These are phyloP conservation scores for Portunus trituberculatus DNA, from an alignment of 1,140 invertebrate species.

Conservation along the genomic window DNA sequence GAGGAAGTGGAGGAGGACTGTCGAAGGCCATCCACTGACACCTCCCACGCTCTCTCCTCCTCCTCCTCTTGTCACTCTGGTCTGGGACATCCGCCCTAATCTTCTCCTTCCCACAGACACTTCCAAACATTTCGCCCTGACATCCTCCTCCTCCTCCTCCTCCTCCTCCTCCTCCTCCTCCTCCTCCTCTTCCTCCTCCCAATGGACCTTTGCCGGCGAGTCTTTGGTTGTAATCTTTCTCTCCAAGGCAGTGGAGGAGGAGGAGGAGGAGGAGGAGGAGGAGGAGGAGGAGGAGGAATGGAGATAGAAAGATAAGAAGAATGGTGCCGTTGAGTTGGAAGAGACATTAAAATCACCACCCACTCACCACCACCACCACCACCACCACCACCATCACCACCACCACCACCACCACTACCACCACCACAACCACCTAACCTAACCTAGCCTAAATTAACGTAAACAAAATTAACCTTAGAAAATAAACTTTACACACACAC, in stretches of 20 bases:
- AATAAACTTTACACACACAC: too few species aligned
- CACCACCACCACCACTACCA: too few species aligned
- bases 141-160: not conserved
- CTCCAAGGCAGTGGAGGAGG: not conserved
- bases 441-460: too few species aligned
- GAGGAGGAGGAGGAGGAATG: slow-evolving; percentile 4
- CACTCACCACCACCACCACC: not conserved
- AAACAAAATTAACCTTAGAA: too few species aligned
- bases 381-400: not conserved
- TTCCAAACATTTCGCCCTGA: too few species aligned
- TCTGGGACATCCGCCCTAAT: not conserved
- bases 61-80: slow-evolving; percentile 1
- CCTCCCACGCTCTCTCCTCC: not conserved
- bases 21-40: not conserved
- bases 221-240: too few species aligned
- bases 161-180: not conserved
- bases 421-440: too few species aligned
- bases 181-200: not conserved
- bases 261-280: slow-evolving; percentile 20
- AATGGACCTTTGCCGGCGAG: too few species aligned
- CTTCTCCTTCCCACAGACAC: not conserved
- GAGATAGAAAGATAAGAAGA: not conserved
- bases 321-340: not conserved
- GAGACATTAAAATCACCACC: not conserved
- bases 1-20: not conserved